Evolutionary conservation across 53 echinoderm and acorn worm species (phyloP).

Genomic region (Crossaster papposus): DNA sequence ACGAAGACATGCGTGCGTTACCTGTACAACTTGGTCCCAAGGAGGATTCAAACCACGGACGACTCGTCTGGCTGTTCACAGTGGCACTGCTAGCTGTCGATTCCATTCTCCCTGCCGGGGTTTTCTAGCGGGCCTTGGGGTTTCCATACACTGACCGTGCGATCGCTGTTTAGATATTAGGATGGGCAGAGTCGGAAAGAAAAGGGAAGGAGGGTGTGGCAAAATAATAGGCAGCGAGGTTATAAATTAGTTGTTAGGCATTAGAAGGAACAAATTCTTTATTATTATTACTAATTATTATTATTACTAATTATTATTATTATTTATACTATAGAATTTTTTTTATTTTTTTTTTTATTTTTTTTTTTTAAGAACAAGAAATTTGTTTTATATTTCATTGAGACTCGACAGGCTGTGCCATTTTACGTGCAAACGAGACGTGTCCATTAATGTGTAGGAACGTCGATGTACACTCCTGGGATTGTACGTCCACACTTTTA

Average conservation of each 20-base stretch:
- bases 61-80: too few species aligned
- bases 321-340: too few species aligned
- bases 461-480: slow-evolving; percentile 4
- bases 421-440: slow-evolving; percentile 41
- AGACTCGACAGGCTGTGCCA: slow-evolving; percentile 45
- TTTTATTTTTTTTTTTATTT: too few species aligned
- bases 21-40: background rate
- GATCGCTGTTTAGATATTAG: slow-evolving; percentile 69
- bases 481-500: slow-evolving; percentile 31
- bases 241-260: slow-evolving; percentile 10
- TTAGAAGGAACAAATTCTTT: background rate
- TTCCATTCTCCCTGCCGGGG: slow-evolving; percentile 5
- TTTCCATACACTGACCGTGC: slow-evolving; percentile 90
- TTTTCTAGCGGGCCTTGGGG: slow-evolving; percentile 46
- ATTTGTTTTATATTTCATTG: slow-evolving; percentile 25
- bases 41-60: background rate
- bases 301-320: too few species aligned
- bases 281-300: too few species aligned
- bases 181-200: slow-evolving; percentile 24
- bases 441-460: slow-evolving; percentile 25
- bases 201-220: slow-evolving; percentile 24
- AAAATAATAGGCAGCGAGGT: slow-evolving; percentile 35
- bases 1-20: background rate
- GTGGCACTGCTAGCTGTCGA: slow-evolving; percentile 3
- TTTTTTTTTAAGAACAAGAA: background rate